A percentile compares a stretch with the other conserved stretches of the same genome.
These are phyloP conservation scores for Epicampocera succincta DNA, from an alignment of 2,888 invertebrate genomes.

Conservation along the genomic window DNA sequence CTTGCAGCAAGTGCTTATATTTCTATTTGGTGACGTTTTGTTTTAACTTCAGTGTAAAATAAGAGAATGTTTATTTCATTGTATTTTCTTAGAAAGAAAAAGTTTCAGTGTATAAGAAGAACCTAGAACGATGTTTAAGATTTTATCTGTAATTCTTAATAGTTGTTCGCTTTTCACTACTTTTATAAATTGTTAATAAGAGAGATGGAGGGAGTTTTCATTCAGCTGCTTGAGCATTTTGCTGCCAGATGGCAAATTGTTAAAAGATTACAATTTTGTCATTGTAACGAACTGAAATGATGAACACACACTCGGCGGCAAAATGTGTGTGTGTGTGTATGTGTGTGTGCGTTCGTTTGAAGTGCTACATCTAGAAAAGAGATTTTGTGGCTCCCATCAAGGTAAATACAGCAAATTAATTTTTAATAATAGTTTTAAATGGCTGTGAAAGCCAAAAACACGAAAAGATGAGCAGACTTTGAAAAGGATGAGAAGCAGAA, in stretches of 20 bases:
- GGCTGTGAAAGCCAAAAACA: conserved; percentile 8
- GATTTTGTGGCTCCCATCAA: conserved; percentile 27
- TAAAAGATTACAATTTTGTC: conserved; percentile 36
- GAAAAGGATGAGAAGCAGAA: background rate
- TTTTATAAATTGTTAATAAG: background rate
- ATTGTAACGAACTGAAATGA: conserved; percentile 26
- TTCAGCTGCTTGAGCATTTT: conserved; percentile 6
- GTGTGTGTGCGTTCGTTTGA: background rate
- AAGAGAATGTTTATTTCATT: no score
- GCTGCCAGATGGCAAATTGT: conserved; percentile 51
- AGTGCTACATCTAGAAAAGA: background rate
- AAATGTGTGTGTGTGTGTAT: background rate
- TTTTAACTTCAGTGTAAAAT: no score
- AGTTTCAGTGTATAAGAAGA: background rate
- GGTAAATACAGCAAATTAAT: conserved; percentile 54
- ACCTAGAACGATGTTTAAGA: conserved; percentile 28
- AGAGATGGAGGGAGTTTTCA: background rate
- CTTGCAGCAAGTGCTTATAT: background rate
- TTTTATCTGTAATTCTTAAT: conserved; percentile 40
- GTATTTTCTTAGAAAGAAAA: background rate
- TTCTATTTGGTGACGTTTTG: background rate
- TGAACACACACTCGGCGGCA: background rate
- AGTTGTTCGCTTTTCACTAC: conserved; percentile 10
- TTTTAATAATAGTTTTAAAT: conserved; percentile 37
- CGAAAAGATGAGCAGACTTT: conserved; percentile 13